Evolutionary conservation across 2,113 vertebrate species (phyloP).

Genomic region (Callipepla californica): DNA sequence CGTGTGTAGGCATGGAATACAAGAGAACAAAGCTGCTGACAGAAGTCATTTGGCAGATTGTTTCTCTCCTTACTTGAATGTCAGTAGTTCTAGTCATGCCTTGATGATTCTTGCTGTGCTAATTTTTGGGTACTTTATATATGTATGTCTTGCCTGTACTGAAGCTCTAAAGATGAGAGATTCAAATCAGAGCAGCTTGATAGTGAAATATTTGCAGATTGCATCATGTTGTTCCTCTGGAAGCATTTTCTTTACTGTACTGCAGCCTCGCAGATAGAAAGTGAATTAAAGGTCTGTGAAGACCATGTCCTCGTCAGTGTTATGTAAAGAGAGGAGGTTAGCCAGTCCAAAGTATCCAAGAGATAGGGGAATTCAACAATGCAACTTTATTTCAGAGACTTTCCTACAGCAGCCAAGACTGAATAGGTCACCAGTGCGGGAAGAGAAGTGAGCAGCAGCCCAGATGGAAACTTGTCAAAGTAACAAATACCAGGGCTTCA

Average conservation of each 20-base stretch:
- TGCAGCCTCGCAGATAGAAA: background rate
- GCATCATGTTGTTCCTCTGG: background rate
- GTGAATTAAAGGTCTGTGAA: background rate
- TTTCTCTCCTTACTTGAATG: background rate
- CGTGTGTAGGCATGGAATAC: background rate
- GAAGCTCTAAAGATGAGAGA: background rate
- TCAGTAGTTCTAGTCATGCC: background rate
- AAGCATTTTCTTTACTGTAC: background rate
- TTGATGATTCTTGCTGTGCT: background rate
- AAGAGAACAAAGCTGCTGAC: background rate
- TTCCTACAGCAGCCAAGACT: background rate
- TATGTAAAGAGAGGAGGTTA: background rate
- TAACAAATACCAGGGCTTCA: background rate
- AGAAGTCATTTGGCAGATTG: background rate
- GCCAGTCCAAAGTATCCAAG: background rate
- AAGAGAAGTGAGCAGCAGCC: background rate
- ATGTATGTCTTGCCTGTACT: background rate
- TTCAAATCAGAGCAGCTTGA: background rate
- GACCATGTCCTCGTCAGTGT: background rate
- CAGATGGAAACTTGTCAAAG: background rate
- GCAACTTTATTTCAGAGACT: background rate
- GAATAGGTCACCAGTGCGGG: background rate
- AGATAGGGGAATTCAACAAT: background rate
- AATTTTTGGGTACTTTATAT: background rate
- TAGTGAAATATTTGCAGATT: background rate